Conservation (phyloP, 2,113 vertebrate genomes). For the Nyctibius bracteatus region DNA sequence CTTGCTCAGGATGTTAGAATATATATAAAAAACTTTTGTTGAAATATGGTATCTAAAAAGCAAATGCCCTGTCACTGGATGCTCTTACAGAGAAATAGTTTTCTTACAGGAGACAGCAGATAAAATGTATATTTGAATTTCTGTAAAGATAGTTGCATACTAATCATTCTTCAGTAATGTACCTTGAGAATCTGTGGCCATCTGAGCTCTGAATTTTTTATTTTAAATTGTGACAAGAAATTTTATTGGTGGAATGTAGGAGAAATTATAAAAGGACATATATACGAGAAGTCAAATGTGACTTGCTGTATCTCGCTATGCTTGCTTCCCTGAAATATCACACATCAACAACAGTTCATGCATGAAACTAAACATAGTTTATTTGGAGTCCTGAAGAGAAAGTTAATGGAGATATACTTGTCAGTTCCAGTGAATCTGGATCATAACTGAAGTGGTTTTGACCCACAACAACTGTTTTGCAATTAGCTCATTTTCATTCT, state of each 20-base stretch:
- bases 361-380: not conserved
- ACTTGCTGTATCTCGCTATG: not conserved
- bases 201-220: not conserved
- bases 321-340: not conserved
- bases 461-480: not conserved
- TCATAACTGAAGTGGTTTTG: not conserved
- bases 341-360: not conserved
- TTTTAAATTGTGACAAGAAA: not conserved
- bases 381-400: not conserved
- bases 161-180: not conserved
- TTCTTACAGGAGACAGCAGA: not conserved
- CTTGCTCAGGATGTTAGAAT: not conserved
- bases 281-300: not conserved
- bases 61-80: not conserved
- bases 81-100: not conserved
- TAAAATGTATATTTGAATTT: not conserved
- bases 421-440: not conserved
- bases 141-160: not conserved
- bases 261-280: not conserved
- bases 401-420: not conserved
- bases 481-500: not conserved
- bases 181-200: not conserved
- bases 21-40: not conserved
- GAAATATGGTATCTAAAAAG: not conserved
- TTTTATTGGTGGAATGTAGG: not conserved